Conservation (phyloP, 2,888 invertebrate genomes). For the Caenorhabditis sp. region DNA sequence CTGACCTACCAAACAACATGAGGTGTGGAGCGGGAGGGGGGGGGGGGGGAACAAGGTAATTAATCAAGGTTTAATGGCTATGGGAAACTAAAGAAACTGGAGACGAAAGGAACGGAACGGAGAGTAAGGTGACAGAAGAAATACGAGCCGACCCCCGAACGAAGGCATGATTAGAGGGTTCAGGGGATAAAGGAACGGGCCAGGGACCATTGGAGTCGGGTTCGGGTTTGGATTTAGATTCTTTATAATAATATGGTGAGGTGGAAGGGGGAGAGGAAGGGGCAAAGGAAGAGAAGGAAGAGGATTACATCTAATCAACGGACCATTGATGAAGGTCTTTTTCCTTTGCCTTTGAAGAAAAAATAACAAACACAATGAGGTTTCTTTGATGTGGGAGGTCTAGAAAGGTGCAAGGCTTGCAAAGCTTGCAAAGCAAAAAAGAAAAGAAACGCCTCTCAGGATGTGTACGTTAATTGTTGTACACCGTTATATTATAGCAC, state of each 20-base stretch:
- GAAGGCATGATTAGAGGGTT: conserved; percentile 60
- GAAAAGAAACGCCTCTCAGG: too few relatives aligned
- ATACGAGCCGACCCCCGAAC: conserved; percentile 56
- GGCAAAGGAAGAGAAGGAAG: conserved; percentile 3
- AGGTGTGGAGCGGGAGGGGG: conserved; percentile 18
- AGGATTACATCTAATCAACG: conserved; percentile 55
- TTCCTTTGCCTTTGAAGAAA: not conserved
- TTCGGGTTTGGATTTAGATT: too few relatives aligned
- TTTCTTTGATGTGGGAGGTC: not conserved
- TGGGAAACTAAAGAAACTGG: conserved; percentile 54
- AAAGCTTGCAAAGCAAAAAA: too few relatives aligned
- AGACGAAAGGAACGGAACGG: conserved; percentile 11
- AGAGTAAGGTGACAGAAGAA: conserved; percentile 20
- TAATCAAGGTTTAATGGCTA: conserved; percentile 61
- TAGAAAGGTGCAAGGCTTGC: too few relatives aligned
- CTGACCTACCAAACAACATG: conserved; percentile 56
- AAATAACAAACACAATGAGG: conserved; percentile 20
- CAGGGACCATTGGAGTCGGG: too few relatives aligned
- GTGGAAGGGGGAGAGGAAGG: conserved; percentile 24
- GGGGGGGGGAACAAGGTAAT: conserved; percentile 52
- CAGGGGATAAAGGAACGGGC: not conserved
- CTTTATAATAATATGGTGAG: conserved; percentile 33
- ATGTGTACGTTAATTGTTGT: conserved; percentile 37
- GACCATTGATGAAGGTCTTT: conserved; percentile 38
- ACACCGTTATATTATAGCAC: conserved; percentile 45